phyloP scores from a whole-genome alignment of 2,113 vertebrate genomes.

The Myrmecophaga tridactyla region DNA sequence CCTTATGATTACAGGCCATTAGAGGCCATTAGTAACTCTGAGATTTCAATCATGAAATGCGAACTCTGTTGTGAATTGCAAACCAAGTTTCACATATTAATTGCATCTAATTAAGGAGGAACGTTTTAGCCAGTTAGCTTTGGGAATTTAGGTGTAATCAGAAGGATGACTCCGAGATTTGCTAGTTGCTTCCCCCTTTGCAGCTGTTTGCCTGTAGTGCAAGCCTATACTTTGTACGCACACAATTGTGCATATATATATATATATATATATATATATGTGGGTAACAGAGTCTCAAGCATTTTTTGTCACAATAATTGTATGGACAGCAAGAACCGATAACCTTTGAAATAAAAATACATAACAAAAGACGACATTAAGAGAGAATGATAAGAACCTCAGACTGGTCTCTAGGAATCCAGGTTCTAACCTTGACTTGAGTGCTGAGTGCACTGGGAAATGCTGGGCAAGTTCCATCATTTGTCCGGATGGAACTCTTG shows the following conservation, averaged over 20 bases:
- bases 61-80: slow-evolving; percentile 61
- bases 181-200: slow-evolving; percentile 49
- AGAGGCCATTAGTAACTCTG: slow-evolving; percentile 59
- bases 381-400: not conserved
- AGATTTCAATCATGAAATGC: slow-evolving; percentile 60
- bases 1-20: slow-evolving; percentile 58
- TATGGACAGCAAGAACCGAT: not conserved
- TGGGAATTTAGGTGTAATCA: slow-evolving; percentile 63
- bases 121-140: slow-evolving; percentile 71
- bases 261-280: no score
- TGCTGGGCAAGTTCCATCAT: not conserved
- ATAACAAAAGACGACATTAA: not conserved
- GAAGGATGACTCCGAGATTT: slow-evolving; percentile 55
- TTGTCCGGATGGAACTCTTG: not conserved
- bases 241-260: fast-evolving
- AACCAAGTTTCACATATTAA: slow-evolving; percentile 69
- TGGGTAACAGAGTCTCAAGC: no score
- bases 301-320: no score
- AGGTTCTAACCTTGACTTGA: not conserved
- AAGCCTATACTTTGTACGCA: not conserved
- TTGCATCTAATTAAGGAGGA: slow-evolving; percentile 69
- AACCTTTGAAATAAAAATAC: not conserved
- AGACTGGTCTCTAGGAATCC: not conserved
- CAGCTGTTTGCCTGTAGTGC: not conserved
- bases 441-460: not conserved